Base-by-base conservation (phyloP, 1,140 invertebrate species). In the Spodoptera frugiperda region DNA sequence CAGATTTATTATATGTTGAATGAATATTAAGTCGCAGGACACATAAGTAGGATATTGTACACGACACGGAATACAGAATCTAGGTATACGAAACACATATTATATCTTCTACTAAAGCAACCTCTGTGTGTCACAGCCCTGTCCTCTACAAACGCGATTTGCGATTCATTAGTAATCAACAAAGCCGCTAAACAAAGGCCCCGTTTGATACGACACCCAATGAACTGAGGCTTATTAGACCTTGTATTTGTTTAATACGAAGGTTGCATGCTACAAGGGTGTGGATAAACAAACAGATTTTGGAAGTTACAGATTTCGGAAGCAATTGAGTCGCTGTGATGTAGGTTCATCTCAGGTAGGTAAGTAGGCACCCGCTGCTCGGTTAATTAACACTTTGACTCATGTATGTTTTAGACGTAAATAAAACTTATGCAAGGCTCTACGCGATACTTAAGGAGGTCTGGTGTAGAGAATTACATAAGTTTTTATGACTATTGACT, bases 211-310 rank as follows among this genome's bases (percentile, higher is more conserved):
- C 55, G 33, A 74, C 67, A 76, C 74, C 75, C 54, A 78, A 71
- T 74, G 54, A 77, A 79, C 78, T 54, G 59, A 77, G 78, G 75
- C 76, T 82, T 83, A 86, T 86, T 86, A 83, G 76, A 39, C 55
- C 76, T 79, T 84, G 85, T 85, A 84, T 84, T 87, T 85, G 80
- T 81, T 77, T 65, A 82, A 55, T 78, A 71, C 63, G 72, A 72
- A 78, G 70, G 48, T 49, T 15, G 48, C 73, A 63, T 67, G 57
- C 63, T 53, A 25, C 30, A 33, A 55, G 59, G 57, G 78, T 55
- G 61, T 61, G 48, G 61, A 67, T 78, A 71, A 78, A 54, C 82
- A 84, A 84, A 78, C 82, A 80, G 77, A 78, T 78, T 80, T 77
- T 48, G 73, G 76, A 84, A 84, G 80, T 82, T 78, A 84, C 82